phyloP scores from a whole-genome alignment of 2,113 vertebrate genomes.

The Microtus ochrogaster region DNA sequence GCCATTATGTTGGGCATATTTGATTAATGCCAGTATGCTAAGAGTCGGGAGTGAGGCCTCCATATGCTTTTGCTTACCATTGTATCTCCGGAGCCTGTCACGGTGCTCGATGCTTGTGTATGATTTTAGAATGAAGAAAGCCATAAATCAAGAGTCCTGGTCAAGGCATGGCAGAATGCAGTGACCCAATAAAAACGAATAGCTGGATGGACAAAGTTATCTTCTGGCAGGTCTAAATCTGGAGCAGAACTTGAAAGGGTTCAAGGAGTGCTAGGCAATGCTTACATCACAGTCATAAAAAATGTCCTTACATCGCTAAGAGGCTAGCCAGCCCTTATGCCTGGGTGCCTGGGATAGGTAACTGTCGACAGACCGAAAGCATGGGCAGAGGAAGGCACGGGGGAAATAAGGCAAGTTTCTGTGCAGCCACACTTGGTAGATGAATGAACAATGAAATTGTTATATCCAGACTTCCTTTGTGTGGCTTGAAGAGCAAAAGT shows the following conservation, averaged over 20 bases:
- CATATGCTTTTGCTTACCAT: not conserved
- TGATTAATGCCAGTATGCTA: not conserved
- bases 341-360: not conserved
- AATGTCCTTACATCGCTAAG: not conserved
- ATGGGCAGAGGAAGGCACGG: not conserved
- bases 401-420: not conserved
- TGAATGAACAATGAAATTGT: not conserved
- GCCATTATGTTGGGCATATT: not conserved
- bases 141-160: not conserved
- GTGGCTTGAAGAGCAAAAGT: not conserved
- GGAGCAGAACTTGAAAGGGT: not conserved
- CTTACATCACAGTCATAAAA: not conserved
- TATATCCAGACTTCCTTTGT: not conserved
- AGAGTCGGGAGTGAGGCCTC: not conserved
- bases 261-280: not conserved
- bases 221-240: not conserved
- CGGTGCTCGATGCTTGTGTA: not conserved
- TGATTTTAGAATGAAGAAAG: constrained; percentile 18
- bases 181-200: not conserved
- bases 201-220: not conserved
- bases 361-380: not conserved
- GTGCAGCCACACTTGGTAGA: not conserved
- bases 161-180: not conserved
- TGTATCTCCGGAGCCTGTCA: not conserved
- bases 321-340: not conserved